Evolutionary conservation across 2,888 invertebrate genomes (phyloP).

Genomic region (Xestia ashworthii): DNA sequence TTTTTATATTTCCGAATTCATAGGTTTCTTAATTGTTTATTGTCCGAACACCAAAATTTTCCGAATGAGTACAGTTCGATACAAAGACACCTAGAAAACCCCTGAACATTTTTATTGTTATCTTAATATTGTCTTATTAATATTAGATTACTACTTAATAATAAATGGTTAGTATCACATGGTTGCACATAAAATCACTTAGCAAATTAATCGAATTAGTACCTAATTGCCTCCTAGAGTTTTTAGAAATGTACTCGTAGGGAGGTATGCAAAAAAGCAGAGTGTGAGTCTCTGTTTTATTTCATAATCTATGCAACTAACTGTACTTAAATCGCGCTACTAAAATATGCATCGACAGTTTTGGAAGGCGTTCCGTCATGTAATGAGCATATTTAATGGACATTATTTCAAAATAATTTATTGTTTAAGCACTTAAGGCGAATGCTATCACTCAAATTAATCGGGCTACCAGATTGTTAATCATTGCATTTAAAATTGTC

Average conservation of each 20-base stretch:
- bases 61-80: no score
- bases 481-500: slow-evolving; percentile 11
- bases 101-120: neutral
- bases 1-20: no score
- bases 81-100: no score
- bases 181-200: neutral
- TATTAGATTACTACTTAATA: neutral
- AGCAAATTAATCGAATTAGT: neutral
- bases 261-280: neutral
- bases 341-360: slow-evolving; percentile 87
- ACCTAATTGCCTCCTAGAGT: neutral
- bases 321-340: slow-evolving; percentile 81
- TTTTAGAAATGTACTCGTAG: neutral
- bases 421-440: slow-evolving; percentile 72
- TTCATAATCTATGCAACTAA: slow-evolving; percentile 73
- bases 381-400: slow-evolving; percentile 85
- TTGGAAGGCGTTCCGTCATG: slow-evolving; percentile 83
- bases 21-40: no score
- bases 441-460: slow-evolving; percentile 56
- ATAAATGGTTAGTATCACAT: neutral
- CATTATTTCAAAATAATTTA: slow-evolving; percentile 83
- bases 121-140: neutral
- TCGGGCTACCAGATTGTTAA: slow-evolving; percentile 39
- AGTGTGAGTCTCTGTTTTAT: slow-evolving; percentile 45
- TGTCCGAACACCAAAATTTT: no score